phyloP scores from a whole-genome alignment of 2,888 invertebrate genomes.

The Tipula helvola region DNA sequence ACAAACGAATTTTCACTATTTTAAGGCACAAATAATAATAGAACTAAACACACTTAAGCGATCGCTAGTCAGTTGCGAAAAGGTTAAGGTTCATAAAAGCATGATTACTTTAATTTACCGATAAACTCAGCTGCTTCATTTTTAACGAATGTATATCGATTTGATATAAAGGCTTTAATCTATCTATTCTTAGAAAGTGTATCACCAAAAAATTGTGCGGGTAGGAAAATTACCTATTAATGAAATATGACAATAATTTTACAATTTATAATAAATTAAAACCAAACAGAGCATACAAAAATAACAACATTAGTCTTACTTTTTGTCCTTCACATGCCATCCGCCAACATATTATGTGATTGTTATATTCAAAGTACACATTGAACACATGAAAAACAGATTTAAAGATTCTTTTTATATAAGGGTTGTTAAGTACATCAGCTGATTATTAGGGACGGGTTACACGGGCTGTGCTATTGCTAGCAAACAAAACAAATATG shows the following conservation, averaged over 20 bases:
- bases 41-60: too few relatives aligned
- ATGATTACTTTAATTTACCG: too few relatives aligned
- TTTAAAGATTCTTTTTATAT: not conserved
- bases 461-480: not conserved
- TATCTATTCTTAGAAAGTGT: too few relatives aligned
- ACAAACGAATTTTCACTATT: too few relatives aligned
- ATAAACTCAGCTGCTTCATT: too few relatives aligned
- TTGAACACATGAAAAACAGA: not conserved
- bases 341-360: not conserved
- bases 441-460: not conserved
- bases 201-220: not conserved
- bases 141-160: too few relatives aligned
- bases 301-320: not conserved
- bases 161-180: too few relatives aligned
- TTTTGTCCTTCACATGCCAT: not conserved
- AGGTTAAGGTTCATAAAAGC: too few relatives aligned
- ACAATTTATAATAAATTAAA: not conserved
- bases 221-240: not conserved
- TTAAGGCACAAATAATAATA: too few relatives aligned
- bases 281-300: not conserved
- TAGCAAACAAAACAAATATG: not conserved
- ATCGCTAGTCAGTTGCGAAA: too few relatives aligned
- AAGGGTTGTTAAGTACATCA: not conserved
- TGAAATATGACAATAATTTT: not conserved
- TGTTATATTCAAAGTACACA: not conserved